phyloP scores from a whole-genome alignment of 1,140 invertebrate species.

The Ceratina japonica region DNA sequence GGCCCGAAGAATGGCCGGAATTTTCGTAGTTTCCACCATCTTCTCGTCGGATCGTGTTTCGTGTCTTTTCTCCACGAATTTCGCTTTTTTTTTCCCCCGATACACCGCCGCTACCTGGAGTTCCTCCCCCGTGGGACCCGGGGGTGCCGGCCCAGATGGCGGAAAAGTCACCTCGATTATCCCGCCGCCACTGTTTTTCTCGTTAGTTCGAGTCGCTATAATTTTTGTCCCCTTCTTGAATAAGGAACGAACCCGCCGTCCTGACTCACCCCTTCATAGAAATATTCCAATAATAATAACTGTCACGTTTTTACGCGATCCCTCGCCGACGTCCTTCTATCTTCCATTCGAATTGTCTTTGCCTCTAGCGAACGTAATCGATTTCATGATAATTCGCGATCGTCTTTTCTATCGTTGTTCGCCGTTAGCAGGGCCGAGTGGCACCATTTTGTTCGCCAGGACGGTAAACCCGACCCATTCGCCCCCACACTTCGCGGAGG shows the following conservation, averaged over 20 bases:
- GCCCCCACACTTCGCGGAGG: not conserved
- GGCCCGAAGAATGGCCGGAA: constrained; percentile 68
- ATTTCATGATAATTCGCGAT: not conserved
- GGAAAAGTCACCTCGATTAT: not conserved
- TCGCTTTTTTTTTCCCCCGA: not conserved
- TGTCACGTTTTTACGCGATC: no score
- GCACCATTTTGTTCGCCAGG: constrained; percentile 32
- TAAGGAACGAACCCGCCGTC: not conserved
- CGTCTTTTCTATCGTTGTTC: not conserved
- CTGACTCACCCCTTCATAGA: no score
- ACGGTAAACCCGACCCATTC: not conserved
- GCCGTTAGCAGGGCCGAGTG: not conserved
- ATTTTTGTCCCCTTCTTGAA: not conserved
- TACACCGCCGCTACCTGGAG: not conserved
- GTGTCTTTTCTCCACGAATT: constrained; percentile 9
- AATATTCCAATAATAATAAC: no score
- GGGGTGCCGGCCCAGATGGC: not conserved
- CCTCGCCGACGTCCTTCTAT: no score
- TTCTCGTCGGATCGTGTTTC: constrained; percentile 71
- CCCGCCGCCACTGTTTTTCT: no score
- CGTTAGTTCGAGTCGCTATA: not conserved
- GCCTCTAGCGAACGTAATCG: not conserved
- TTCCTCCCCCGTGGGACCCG: not conserved
- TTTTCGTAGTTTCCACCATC: constrained; percentile 70
- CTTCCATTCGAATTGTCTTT: no score